Conservation (phyloP, 2,113 vertebrate species). For the Thymallus thymallus region DNA sequence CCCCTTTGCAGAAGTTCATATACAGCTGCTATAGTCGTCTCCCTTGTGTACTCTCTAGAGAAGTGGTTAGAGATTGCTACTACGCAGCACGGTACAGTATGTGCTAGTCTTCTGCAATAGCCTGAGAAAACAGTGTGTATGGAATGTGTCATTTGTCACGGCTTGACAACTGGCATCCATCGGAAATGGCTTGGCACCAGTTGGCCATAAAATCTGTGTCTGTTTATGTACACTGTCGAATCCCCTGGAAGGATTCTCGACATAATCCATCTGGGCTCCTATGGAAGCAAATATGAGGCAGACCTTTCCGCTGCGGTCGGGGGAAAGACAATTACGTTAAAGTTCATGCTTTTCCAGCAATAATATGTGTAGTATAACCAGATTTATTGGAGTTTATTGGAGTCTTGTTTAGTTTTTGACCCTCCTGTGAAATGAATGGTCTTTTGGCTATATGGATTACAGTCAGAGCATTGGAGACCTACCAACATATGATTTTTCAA, state of each 20-base stretch:
- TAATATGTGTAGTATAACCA: too few relatives aligned
- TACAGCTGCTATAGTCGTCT: not conserved
- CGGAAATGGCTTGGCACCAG: constrained; percentile 63
- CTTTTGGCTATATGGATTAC: too few relatives aligned
- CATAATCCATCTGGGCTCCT: constrained; percentile 63
- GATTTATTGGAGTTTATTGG: too few relatives aligned
- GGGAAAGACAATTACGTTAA: constrained; percentile 59
- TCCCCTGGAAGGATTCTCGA: constrained; percentile 54
- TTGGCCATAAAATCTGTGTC: constrained; percentile 63
- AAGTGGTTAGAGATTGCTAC: not conserved
- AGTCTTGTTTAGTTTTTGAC: too few relatives aligned
- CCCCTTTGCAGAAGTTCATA: not conserved
- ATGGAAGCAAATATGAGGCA: constrained; percentile 58
- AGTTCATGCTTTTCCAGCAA: not conserved
- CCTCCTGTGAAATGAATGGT: too few relatives aligned
- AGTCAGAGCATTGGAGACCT: too few relatives aligned
- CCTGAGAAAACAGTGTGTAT: constrained; percentile 61
- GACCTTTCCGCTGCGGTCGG: constrained; percentile 56
- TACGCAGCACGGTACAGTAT: not conserved
- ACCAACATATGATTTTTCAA: too few relatives aligned
- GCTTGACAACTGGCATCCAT: constrained; percentile 59
- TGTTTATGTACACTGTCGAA: constrained; percentile 62
- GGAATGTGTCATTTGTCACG: constrained; percentile 59
- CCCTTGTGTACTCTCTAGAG: not conserved
- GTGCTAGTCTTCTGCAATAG: constrained; percentile 26